Evolutionary conservation across 2,888 invertebrate genomes (phyloP).

Genomic region (Periphyllus acericola): DNA sequence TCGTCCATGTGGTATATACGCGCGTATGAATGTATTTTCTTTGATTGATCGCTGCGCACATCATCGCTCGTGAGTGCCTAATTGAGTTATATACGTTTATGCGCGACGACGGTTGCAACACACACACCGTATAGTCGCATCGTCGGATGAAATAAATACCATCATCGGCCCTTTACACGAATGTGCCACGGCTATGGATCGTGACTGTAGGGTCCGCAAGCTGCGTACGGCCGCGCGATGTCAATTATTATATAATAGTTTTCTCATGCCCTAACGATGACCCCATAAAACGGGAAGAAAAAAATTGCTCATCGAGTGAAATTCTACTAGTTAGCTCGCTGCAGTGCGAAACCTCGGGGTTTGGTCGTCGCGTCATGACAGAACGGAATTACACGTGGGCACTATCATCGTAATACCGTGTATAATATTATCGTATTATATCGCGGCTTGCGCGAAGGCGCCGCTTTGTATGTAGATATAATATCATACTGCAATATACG

Average conservation of each 20-base stretch:
- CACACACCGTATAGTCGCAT: neutral
- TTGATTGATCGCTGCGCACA: slow-evolving; percentile 32
- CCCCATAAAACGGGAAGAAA: slow-evolving; percentile 43
- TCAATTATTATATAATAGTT: slow-evolving; percentile 54
- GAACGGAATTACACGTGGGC: neutral
- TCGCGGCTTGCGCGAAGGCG: neutral
- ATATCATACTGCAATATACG: too few species aligned
- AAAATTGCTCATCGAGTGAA: slow-evolving; percentile 36
- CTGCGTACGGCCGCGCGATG: neutral
- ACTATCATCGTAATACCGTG: neutral
- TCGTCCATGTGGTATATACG: too few species aligned
- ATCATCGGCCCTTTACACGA: slow-evolving; percentile 6
- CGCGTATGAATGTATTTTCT: too few species aligned
- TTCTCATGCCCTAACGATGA: slow-evolving; percentile 52
- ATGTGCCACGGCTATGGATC: neutral
- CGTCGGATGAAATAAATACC: slow-evolving; percentile 22
- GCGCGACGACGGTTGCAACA: slow-evolving; percentile 38
- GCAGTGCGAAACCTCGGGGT: neutral
- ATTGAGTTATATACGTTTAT: slow-evolving; percentile 31
- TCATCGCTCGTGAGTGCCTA: slow-evolving; percentile 5
- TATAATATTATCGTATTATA: neutral
- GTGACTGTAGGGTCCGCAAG: slow-evolving; percentile 26
- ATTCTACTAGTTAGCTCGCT: slow-evolving; percentile 6
- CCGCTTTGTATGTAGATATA: too few species aligned
- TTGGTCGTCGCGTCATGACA: neutral